phyloP scores from a whole-genome alignment of 1,140 invertebrate genomes.

The Drosophila busckii region DNA sequence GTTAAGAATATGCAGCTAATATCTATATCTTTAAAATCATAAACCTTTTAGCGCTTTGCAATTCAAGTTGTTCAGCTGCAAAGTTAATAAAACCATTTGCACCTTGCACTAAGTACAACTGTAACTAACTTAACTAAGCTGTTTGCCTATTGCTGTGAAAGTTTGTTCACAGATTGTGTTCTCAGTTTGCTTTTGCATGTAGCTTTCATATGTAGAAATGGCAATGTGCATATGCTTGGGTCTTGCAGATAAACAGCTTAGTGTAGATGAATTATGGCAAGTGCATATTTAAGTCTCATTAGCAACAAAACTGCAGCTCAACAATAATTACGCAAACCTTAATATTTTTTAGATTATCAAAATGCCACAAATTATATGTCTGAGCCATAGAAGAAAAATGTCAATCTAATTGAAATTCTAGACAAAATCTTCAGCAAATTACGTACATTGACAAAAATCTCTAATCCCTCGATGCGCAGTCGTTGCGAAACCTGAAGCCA shows the following conservation, averaged over 20 bases:
- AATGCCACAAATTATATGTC: no score
- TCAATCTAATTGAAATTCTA: slow-evolving; percentile 78
- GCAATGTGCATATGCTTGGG: no score
- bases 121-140: slow-evolving; percentile 1
- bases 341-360: slow-evolving; percentile 1
- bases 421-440: slow-evolving; percentile 78
- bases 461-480: slow-evolving; percentile 54
- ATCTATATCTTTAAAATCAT: no score
- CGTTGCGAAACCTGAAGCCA: slow-evolving; percentile 43
- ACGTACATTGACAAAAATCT: slow-evolving; percentile 78
- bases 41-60: slow-evolving; percentile 32
- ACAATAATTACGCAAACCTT: slow-evolving; percentile 25
- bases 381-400: slow-evolving; percentile 33
- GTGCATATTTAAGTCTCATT: neutral
- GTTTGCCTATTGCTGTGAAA: no score
- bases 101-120: slow-evolving; percentile 64
- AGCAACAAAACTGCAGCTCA: slow-evolving; percentile 10
- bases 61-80: slow-evolving; percentile 57
- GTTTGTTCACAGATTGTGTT: no score
- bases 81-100: slow-evolving; percentile 77
- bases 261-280: neutral
- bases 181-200: no score
- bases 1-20: no score
- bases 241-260: neutral
- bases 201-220: no score